Percentiles rank a stretch among this genome's conserved stretches.
These are phyloP conservation scores for Fratercula arctica DNA, from an alignment of 2,797 vertebrate species.

Conservation along the genomic window DNA sequence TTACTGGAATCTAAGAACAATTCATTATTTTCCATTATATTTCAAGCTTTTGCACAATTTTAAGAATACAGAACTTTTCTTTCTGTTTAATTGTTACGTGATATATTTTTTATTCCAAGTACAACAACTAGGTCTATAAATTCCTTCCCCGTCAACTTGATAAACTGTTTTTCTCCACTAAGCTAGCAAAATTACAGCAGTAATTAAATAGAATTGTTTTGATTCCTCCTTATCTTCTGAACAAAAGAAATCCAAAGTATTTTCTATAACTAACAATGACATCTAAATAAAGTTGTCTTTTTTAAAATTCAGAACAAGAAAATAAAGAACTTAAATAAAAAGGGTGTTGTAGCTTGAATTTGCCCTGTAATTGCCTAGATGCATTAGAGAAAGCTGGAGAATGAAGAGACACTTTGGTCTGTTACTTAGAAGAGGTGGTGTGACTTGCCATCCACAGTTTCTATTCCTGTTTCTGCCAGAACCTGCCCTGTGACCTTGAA, in stretches of 20 bases:
- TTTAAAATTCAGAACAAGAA: background rate
- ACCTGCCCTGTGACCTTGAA: background rate
- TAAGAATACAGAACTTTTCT: background rate
- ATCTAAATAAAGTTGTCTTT: background rate
- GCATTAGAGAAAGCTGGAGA: background rate
- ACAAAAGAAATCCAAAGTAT: constrained; percentile 5
- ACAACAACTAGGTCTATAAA: background rate
- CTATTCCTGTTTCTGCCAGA: background rate
- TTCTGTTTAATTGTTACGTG: background rate
- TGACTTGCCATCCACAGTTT: background rate
- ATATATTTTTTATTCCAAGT: background rate
- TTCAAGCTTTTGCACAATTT: background rate
- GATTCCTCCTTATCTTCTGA: constrained; percentile 26
- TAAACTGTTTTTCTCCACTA: background rate
- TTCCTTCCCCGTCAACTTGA: background rate
- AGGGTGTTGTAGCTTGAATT: background rate
- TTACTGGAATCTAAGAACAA: background rate
- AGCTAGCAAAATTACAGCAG: background rate
- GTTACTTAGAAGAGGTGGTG: background rate
- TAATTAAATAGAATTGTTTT: constrained; percentile 60
- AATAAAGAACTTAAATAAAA: background rate
- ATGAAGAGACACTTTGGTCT: background rate
- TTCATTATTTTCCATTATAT: background rate
- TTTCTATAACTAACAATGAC: background rate
- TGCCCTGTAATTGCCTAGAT: background rate